Evolutionary conservation across 2,797 vertebrate species (phyloP).

Genomic region (Buphagus erythrorhynchus): DNA sequence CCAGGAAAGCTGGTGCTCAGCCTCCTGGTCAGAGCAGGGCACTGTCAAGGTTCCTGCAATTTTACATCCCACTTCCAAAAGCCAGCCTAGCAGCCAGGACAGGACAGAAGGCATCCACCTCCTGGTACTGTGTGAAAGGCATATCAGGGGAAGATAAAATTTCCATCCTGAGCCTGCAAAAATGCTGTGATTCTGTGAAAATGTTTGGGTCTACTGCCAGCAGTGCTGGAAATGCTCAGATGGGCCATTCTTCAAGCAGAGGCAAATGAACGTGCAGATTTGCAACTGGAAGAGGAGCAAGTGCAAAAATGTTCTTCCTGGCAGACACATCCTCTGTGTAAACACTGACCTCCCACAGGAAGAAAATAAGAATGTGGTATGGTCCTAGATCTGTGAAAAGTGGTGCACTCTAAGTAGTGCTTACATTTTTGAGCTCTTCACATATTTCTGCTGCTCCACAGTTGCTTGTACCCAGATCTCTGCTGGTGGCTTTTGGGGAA

Average conservation of each 20-base stretch:
- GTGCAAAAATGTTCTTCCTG: conserved; percentile 31
- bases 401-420: not conserved
- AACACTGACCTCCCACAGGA: conserved; percentile 46
- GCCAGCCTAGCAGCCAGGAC: not conserved
- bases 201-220: not conserved
- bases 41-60: not conserved
- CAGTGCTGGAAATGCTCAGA: not conserved
- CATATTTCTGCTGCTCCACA: not conserved
- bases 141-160: not conserved
- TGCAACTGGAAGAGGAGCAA: conserved; percentile 47
- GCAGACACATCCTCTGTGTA: not conserved
- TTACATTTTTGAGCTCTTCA: not conserved
- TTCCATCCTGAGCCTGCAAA: not conserved
- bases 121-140: not conserved
- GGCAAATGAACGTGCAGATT: conserved; percentile 19
- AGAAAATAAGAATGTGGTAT: not conserved
- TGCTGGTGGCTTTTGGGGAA: not conserved
- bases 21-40: not conserved
- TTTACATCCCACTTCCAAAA: not conserved
- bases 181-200: not conserved
- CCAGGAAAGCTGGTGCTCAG: not conserved
- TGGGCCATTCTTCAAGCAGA: not conserved
- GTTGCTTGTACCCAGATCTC: not conserved
- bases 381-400: not conserved
- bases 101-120: not conserved